These are phyloP conservation scores for Chrosomus eos DNA, from an alignment of 2,797 vertebrate genomes.

Conservation along the genomic window DNA sequence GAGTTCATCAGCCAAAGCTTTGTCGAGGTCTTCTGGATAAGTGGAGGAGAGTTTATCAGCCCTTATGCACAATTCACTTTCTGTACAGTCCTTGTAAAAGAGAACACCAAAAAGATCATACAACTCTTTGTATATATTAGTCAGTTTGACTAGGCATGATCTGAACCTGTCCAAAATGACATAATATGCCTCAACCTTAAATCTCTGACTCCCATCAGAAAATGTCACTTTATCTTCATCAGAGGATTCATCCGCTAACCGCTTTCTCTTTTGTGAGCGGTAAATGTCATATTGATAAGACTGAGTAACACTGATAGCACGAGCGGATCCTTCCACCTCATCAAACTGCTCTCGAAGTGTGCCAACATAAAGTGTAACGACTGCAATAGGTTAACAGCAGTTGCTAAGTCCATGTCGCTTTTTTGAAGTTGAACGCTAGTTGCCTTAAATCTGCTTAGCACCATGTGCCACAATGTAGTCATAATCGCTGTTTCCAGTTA, in stretches of 20 bases:
- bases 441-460: too few relatives aligned
- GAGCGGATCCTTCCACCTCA: background rate
- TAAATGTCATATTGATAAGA: background rate
- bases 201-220: too few relatives aligned
- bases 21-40: background rate
- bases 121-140: background rate
- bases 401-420: too few relatives aligned
- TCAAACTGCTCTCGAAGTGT: background rate
- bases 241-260: background rate
- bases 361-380: background rate
- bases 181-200: background rate
- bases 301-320: background rate
- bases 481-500: too few relatives aligned
- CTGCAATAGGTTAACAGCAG: background rate
- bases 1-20: background rate
- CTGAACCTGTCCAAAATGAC: background rate
- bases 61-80: too few relatives aligned
- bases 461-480: too few relatives aligned
- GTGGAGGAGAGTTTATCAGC: background rate
- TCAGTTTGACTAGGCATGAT: background rate
- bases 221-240: background rate
- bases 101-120: background rate
- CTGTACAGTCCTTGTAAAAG: background rate
- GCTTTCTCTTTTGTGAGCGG: background rate
- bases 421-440: too few relatives aligned